Evolutionary conservation across 2,797 vertebrate species (phyloP).

Genomic region (Streptopelia turtur): DNA sequence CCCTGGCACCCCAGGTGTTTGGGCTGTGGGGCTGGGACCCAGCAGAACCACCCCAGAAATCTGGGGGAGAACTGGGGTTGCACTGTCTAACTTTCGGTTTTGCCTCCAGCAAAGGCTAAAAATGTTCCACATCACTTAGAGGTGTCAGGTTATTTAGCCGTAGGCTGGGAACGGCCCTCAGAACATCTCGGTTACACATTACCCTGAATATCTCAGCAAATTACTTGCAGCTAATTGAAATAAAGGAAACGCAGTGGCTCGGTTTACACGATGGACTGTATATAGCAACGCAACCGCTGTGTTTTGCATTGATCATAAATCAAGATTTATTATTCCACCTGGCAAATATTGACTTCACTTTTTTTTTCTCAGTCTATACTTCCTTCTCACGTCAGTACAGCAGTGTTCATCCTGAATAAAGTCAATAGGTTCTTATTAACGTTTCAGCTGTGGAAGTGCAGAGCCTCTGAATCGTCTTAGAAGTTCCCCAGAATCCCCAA

Average conservation of each 20-base stretch:
- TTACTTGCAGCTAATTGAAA: conserved; percentile 57
- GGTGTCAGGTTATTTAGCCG: conserved; percentile 58
- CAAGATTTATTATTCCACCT: conserved; percentile 34
- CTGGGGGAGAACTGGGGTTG: neutral
- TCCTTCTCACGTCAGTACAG: conserved; percentile 2
- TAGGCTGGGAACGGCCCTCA: conserved; percentile 45
- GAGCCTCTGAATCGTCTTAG: neutral
- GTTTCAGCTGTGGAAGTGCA: neutral
- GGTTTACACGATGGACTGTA: neutral
- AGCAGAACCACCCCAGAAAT: conserved; percentile 42
- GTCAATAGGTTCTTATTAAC: conserved; percentile 1
- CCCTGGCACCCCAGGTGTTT: fast-evolving
- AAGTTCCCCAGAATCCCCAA: neutral
- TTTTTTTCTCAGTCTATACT: neutral
- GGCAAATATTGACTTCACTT: conserved; percentile 28
- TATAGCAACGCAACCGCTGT: neutral
- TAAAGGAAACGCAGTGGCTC: conserved; percentile 7
- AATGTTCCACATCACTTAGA: conserved; percentile 51
- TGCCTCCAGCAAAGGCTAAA: conserved; percentile 59
- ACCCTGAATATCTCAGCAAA: conserved; percentile 58
- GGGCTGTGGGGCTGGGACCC: conserved; percentile 2
- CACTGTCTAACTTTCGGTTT: conserved; percentile 21
- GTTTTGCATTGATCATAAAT: conserved; percentile 12
- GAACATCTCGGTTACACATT: conserved; percentile 63
- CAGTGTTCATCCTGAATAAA: conserved; percentile 14